Evolutionary conservation across 2,797 vertebrate species (phyloP), one percentile per base, ranked within the genome.

Genomic region (Vultur gryphus): DNA sequence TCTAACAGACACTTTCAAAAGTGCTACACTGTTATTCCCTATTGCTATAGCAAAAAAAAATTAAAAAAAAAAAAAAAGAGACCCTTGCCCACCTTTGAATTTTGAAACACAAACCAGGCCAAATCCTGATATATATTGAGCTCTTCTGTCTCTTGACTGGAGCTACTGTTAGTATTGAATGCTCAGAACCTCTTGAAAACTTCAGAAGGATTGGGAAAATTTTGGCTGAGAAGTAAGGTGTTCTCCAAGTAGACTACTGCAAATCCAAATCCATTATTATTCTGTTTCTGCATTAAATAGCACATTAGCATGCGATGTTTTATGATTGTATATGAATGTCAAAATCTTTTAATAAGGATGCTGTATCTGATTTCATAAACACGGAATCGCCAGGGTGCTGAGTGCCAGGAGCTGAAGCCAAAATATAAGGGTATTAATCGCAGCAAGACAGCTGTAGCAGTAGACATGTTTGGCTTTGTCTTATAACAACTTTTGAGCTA

Each of bases 401-500:
- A 62, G 21, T 29, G 9, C 16, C 13, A 48, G 24, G 17, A 93
- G 33, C 21, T 58, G 29, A 93, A 79, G 49, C 20, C 48, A 79
- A 75, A 87, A 41, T 29, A 44, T 14, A 61, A 54, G 16, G 48
- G 21, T 78, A 29, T 59, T 19, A 44, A 69, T 67, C 1, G 8
- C 24, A 95, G 43, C 3, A 85, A 92, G 67, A 62, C 70, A 89
- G 7, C 3, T 71, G n/a, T 10, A 49, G 44, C n/a, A 72, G 13
- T 6, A 72, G 41, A 44, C 4, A 5, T 13, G 2, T 76, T 69
- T 48, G 33, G 31, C 13, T 91, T 81, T 43, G n/a, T 64, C 23
- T 87, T 1, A 67, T 55, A 96, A 87, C 9, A 96, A 79, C 72
- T 94, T 96, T 59, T 49, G 78, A 96, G 79, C 51, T 92, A 65